Evolutionary conservation across 1,140 invertebrate genomes (phyloP), one percentile per base, ranked within the genome.

Genomic region (Saccostrea glomerata): DNA sequence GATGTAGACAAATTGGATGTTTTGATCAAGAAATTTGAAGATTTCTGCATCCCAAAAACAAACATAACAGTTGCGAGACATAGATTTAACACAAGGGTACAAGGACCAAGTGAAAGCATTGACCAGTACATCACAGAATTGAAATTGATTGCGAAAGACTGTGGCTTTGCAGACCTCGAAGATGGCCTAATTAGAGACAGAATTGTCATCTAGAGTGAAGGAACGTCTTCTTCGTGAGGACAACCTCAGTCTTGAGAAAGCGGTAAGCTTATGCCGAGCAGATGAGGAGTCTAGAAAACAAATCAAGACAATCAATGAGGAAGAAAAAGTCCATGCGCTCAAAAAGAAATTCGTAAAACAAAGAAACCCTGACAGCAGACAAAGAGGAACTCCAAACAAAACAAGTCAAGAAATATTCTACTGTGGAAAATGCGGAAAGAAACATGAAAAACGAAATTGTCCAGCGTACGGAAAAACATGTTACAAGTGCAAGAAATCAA

Each of bases 61-160:
- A 58, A 58, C 56, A 17, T 58, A 13, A 58, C 56, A 13, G 56
- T 58, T 17, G 15, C 56, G 15, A 58, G 56, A 58, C 56, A 58
- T 17, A 87, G 83, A 63, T 90, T 88, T 4, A 86, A 88, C 73
- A 85, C 70, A 47, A 40, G 56, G n/a, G 30, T 23, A 13, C 86
- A 77, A 56, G 70, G 73, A n/a, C 25, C 84, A 25, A 30, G 9
- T 17, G 82, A 89, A 73, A 55, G 77, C 25, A 89, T 89, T 40
- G 77, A 84, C 36, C 85, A 87, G 66, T 89, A 70, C 30, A 20
- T 77, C 12, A 89, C 82, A 17, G 85, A 86, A 36, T 36, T 87
- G 20, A 40, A 17, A 54, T 47, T 56, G 11, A 66, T 86, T 11
- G 85, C 85, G 47, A 86, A 86, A 47, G 40, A 86, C 63, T 86